Evolutionary conservation across 1,140 invertebrate species (phyloP), one percentile per base, ranked within the genome.

Genomic region (Ceratina australensis): DNA sequence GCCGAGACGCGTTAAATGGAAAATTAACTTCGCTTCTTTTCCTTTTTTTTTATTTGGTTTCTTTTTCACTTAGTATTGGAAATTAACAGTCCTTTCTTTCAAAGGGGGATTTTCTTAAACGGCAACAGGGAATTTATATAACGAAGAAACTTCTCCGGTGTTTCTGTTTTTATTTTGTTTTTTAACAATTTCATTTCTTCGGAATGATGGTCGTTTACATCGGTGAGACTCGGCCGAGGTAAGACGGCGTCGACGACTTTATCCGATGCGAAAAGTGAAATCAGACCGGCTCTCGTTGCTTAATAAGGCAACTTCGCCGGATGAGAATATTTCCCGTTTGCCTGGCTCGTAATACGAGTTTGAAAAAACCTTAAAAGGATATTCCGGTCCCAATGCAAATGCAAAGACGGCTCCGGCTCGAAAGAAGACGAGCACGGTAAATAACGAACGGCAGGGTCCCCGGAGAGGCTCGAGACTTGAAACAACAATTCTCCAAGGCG

Each of bases 291-390:
- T 22, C n/a, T 54, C 26, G 18, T 28, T 13, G 18, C 65, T 57
- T 69, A 69, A 69, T 69, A 69, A 69, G 28, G 26, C 26, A 24
- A 69, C 67, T 69, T 69, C 52, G n/a, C 8, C 2, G 10, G 5
- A n/a, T 16, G n/a, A 26, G 20, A 54, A 57, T 57, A 57, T 54
- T 68, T 26, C 24, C 47, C 5, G 33, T 52, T 28, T 20, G 22
- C 24, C 15, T 22, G 20, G 24, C 49, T 42, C 52, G 54, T 57
- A 69, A 69, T 57, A 42, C 54, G 28, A 20, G 15, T 24, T 69
- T 69, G 33, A 33, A 42, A 69, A 69, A 69, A 28, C 28, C 28
- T 69, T 69, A 42, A 69, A 42, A 57, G 16, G 52, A 69, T 57
- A 57, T 42, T 57, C 15, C 28, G 18, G 28, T 57, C 54, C 42